A percentile compares a stretch with the other conserved stretches of the same genome.
Conservation (phyloP, 2,888 invertebrate species). For the Priapulus caudatus region DNA sequence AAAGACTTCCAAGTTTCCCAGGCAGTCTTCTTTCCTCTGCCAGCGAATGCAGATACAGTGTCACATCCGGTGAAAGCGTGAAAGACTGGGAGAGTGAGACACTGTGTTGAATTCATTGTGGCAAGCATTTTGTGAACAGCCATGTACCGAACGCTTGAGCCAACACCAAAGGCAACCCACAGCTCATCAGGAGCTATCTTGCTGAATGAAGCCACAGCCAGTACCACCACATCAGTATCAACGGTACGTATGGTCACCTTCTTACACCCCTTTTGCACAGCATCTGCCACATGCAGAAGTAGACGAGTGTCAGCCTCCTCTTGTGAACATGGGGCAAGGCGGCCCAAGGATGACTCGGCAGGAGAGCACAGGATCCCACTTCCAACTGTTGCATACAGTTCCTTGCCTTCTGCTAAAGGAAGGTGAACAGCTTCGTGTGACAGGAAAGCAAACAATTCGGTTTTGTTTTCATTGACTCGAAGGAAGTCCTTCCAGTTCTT, state of each 20-base stretch:
- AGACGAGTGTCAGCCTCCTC: slow-evolving; percentile 18
- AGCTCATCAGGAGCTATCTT: background rate
- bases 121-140: slow-evolving; percentile 7
- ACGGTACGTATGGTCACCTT: slow-evolving; percentile 16
- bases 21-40: too few relatives aligned
- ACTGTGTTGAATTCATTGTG: too few relatives aligned
- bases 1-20: too few relatives aligned
- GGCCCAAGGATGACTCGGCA: background rate
- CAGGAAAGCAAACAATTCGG: slow-evolving; percentile 13
- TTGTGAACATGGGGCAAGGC: background rate
- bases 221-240: slow-evolving; percentile 19
- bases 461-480: slow-evolving; percentile 16
- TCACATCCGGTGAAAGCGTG: too few relatives aligned
- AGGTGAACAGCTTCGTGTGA: slow-evolving; percentile 2
- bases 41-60: too few relatives aligned
- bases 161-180: too few relatives aligned
- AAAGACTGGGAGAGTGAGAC: too few relatives aligned
- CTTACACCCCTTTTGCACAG: slow-evolving; percentile 6
- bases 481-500: too few relatives aligned
- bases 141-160: too few relatives aligned
- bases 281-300: slow-evolving; percentile 17
- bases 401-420: background rate
- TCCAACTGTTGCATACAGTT: too few relatives aligned
- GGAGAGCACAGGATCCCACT: background rate
- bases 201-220: slow-evolving; percentile 10